phyloP scores from a whole-genome alignment of 2,888 invertebrate species.

The Antheraea assamensis region DNA sequence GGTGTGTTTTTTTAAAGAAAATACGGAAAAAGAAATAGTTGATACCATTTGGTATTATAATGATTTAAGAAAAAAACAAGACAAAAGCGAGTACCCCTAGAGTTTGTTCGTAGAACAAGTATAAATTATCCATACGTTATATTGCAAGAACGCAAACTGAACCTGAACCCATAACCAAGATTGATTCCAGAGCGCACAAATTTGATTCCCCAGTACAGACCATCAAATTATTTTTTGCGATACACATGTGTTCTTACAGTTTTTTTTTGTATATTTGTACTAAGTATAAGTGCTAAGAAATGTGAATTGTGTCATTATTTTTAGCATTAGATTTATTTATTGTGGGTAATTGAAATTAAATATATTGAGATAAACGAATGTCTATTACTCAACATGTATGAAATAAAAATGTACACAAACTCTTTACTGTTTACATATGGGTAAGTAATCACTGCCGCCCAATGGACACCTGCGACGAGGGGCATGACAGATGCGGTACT shows the following conservation, averaged over 20 bases:
- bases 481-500: no score
- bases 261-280: conserved; percentile 16
- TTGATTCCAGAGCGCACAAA: conserved; percentile 23
- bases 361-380: no score
- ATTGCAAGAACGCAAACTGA: conserved; percentile 17
- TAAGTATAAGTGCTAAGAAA: conserved; percentile 16
- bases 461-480: no score
- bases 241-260: conserved; percentile 16
- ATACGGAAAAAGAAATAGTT: background rate
- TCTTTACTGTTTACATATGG: no score
- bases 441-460: no score
- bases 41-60: background rate
- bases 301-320: conserved; percentile 14
- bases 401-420: no score
- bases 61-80: background rate
- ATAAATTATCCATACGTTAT: conserved; percentile 13
- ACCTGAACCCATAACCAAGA: conserved; percentile 23
- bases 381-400: no score
- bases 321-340: background rate
- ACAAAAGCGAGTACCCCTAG: background rate
- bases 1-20: background rate
- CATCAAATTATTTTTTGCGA: conserved; percentile 25
- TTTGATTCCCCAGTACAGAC: conserved; percentile 21
- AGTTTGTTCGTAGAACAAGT: conserved; percentile 13
- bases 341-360: background rate